Evolutionary conservation across 1,140 invertebrate species (phyloP).

Genomic region (Drosophila rufa): DNA sequence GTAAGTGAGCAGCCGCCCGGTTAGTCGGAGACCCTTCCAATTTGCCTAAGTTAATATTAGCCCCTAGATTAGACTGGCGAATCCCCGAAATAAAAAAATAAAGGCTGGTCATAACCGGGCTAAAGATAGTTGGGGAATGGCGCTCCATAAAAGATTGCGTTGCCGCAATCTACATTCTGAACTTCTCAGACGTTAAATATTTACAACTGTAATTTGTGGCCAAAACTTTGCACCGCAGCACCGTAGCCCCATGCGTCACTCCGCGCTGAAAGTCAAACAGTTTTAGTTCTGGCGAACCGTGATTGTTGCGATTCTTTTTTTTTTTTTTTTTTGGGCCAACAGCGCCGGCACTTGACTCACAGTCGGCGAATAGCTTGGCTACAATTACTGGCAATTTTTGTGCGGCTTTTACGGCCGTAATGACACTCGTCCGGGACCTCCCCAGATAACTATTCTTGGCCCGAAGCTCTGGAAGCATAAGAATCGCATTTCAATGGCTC

Average conservation of each 20-base stretch:
- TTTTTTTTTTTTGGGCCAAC: not conserved
- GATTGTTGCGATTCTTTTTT: conserved; percentile 9
- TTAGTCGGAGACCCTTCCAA: conserved; percentile 4
- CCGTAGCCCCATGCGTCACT: conserved; percentile 23
- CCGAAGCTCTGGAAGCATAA: not conserved
- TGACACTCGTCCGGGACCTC: not conserved
- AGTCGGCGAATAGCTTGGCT: not conserved
- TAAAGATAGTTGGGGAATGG: conserved; percentile 13
- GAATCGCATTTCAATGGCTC: not conserved
- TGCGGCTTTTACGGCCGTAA: not conserved
- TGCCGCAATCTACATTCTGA: not conserved
- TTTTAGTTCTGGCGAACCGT: conserved; percentile 22
- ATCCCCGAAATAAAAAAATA: not conserved
- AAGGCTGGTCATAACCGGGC: conserved; percentile 6
- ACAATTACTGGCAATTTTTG: conserved; percentile 25
- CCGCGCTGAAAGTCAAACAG: conserved; percentile 2
- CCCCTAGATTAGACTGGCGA: conserved; percentile 18
- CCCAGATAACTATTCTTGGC: not conserved
- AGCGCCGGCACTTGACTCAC: conserved; percentile 23
- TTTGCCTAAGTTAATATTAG: conserved; percentile 31
- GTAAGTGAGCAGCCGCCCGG: conserved; percentile 5
- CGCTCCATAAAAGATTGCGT: conserved; percentile 1
- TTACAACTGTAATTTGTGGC: conserved; percentile 36
- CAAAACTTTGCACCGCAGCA: conserved; percentile 25
- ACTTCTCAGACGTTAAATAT: conserved; percentile 42